These are phyloP conservation scores for Anorthoa munda DNA, from an alignment of 2,888 invertebrate species.

Conservation along the genomic window DNA sequence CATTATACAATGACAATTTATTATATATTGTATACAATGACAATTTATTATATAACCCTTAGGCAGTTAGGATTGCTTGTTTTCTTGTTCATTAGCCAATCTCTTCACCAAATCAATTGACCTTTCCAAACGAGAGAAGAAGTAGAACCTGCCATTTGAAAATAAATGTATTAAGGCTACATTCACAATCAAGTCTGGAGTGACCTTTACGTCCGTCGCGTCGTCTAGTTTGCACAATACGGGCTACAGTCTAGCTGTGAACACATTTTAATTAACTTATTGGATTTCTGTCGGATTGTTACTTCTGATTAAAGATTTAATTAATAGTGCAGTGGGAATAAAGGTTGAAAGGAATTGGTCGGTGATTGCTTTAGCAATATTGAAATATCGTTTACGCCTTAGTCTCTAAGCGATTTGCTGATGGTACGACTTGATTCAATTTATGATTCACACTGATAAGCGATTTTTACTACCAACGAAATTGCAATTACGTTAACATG, in stretches of 20 bases:
- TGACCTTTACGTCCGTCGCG: slow-evolving; percentile 19
- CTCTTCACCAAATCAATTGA: neutral
- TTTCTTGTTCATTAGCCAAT: neutral
- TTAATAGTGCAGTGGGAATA: slow-evolving; percentile 28
- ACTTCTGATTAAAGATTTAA: slow-evolving; percentile 43
- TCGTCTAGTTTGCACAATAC: slow-evolving; percentile 26
- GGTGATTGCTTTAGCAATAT: neutral
- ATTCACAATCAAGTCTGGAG: slow-evolving; percentile 17
- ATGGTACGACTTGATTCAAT: no score
- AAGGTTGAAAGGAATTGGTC: slow-evolving; percentile 6
- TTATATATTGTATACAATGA: no score
- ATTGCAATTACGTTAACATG: no score
- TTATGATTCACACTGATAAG: no score
- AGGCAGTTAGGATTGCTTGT: no score
- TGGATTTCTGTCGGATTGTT: slow-evolving; percentile 27
- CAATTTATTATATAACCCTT: no score
- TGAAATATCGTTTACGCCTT: neutral
- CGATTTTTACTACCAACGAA: no score
- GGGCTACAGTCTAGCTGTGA: slow-evolving; percentile 24
- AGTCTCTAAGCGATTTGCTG: no score
- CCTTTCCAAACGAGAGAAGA: neutral
- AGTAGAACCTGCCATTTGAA: slow-evolving; percentile 2
- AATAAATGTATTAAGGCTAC: slow-evolving; percentile 15
- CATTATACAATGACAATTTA: neutral
- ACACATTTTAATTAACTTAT: slow-evolving; percentile 55